Percentiles rank a stretch among this genome's conserved stretches.
phyloP scores from a whole-genome alignment of 2,113 vertebrate species.

The Ophthalmolycus amberensis region DNA sequence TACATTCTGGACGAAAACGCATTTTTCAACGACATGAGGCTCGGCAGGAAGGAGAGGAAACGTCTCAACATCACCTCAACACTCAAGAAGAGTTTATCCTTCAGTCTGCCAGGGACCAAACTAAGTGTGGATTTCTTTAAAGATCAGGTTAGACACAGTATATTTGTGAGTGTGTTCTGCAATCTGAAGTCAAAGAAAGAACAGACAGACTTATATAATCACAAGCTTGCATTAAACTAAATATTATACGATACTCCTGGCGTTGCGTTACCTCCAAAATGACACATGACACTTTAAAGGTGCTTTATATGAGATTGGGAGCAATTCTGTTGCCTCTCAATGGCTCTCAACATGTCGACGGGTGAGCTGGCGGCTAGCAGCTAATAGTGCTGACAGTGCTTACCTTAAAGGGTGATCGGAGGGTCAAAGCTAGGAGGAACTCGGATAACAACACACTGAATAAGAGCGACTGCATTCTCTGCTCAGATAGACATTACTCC shows the following conservation, averaged over 20 bases:
- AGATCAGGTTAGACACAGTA: conserved; percentile 76
- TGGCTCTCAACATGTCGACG: no score
- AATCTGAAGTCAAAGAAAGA: neutral
- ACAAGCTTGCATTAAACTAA: neutral
- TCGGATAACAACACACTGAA: no score
- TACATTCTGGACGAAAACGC: conserved; percentile 83
- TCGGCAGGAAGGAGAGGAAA: conserved; percentile 79
- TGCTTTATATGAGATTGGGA: no score
- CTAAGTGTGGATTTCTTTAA: conserved; percentile 85
- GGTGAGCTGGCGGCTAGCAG: no score
- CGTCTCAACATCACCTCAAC: conserved; percentile 70
- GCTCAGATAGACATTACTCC: no score
- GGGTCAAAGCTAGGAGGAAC: no score
- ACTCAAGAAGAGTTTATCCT: conserved; percentile 76
- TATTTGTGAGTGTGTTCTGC: neutral
- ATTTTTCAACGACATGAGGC: conserved; percentile 83
- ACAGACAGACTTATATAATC: neutral
- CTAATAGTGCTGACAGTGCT: no score
- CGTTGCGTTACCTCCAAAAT: neutral
- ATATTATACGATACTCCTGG: neutral
- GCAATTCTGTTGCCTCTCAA: no score
- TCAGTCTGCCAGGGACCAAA: conserved; percentile 82
- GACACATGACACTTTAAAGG: neutral
- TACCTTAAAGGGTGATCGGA: no score
- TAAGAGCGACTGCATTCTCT: no score